These are phyloP conservation scores for Ochotona princeps DNA, from an alignment of 2,113 vertebrate species.

Conservation along the genomic window DNA sequence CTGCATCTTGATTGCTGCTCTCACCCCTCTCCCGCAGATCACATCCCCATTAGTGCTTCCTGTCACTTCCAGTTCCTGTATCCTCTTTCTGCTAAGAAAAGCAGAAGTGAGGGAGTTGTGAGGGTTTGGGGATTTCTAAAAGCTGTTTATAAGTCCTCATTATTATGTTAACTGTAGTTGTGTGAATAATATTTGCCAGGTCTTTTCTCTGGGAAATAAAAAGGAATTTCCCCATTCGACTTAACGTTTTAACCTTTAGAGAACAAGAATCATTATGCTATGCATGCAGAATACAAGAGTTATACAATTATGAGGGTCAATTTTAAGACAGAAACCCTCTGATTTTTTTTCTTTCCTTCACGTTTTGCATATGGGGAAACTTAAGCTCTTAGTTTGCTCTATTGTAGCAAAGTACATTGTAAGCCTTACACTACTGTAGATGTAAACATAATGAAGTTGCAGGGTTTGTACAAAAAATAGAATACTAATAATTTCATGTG, in stretches of 20 bases:
- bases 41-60: constrained; percentile 71
- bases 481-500: not conserved
- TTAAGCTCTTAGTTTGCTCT: constrained; percentile 40
- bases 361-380: constrained; percentile 53
- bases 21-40: constrained; percentile 37
- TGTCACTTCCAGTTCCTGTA: constrained; percentile 68
- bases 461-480: constrained; percentile 15
- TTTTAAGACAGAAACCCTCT: constrained; percentile 40
- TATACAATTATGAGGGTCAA: constrained; percentile 19
- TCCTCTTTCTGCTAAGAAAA: constrained; percentile 72
- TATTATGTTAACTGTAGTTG: constrained; percentile 50
- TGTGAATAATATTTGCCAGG: constrained; percentile 57
- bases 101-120: constrained; percentile 67
- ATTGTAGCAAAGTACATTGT: not conserved
- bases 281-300: not conserved
- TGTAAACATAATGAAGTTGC: constrained; percentile 40
- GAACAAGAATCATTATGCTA: not conserved
- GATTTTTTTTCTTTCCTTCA: not conserved
- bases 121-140: constrained; percentile 77
- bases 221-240: constrained; percentile 60
- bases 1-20: constrained; percentile 4
- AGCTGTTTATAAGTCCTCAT: constrained; percentile 46
- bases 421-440: not conserved
- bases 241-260: constrained; percentile 47
- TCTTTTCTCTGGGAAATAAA: constrained; percentile 64